Percentiles rank a stretch among this genome's conserved stretches.
Evolutionary conservation across 2,797 vertebrate species (phyloP).

Genomic region (Alfaro cultratus): DNA sequence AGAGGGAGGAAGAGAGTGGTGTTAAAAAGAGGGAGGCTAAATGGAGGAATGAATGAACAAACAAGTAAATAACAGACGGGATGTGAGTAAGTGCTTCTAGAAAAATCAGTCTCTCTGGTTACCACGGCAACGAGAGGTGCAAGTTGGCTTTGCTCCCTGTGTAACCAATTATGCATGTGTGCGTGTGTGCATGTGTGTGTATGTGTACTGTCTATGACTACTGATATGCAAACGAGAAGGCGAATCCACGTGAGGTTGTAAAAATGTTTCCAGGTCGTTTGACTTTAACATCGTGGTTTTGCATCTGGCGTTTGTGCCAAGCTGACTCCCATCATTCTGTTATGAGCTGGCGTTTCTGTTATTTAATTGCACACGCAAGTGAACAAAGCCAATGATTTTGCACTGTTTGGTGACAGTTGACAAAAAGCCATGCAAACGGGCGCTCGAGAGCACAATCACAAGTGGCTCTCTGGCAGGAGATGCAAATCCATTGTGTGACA

Average conservation of each 20-base stretch:
- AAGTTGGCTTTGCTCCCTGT: constrained; percentile 71
- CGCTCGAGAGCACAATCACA: constrained; percentile 11
- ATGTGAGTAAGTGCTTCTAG: constrained; percentile 77
- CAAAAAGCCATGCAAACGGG: constrained; percentile 32
- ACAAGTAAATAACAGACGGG: constrained; percentile 75
- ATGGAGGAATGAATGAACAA: constrained; percentile 78
- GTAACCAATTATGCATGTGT: constrained; percentile 70
- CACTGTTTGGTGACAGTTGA: constrained; percentile 26
- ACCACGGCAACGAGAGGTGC: constrained; percentile 76
- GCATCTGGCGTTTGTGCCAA: constrained; percentile 50
- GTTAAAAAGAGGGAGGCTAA: constrained; percentile 62
- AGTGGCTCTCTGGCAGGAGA: constrained; percentile 36
- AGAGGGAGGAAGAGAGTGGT: constrained; percentile 19
- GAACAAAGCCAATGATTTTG: constrained; percentile 26
- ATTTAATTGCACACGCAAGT: constrained; percentile 1
- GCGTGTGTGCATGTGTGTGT: too few relatives aligned
- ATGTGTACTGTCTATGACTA: constrained; percentile 54
- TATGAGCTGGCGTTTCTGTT: constrained; percentile 11
- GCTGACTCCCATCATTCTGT: constrained; percentile 39
- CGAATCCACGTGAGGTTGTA: constrained; percentile 48
- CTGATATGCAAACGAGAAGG: constrained; percentile 71
- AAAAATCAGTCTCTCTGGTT: constrained; percentile 76
- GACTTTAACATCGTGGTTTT: constrained; percentile 45
- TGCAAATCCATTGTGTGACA: background rate
- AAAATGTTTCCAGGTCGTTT: constrained; percentile 57